Percentiles rank a stretch among this genome's conserved stretches.
Conservation (phyloP, 2,797 vertebrate species). For the Poecilia gillii region DNA sequence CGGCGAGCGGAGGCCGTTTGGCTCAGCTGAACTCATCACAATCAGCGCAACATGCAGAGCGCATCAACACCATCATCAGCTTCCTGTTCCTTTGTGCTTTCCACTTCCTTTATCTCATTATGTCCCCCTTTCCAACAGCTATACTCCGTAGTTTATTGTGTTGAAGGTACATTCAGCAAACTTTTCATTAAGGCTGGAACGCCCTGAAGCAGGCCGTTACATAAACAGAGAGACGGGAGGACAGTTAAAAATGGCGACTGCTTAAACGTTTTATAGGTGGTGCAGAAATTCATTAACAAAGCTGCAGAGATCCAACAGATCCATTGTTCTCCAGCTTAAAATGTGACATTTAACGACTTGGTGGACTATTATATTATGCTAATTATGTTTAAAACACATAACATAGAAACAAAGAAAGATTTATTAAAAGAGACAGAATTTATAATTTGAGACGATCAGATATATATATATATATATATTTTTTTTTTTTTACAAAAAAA, state of each 20-base stretch:
- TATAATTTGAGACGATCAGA: too few relatives aligned
- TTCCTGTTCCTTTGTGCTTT: constrained; percentile 38
- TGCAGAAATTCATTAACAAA: not conserved
- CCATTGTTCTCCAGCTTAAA: too few relatives aligned
- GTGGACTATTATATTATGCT: too few relatives aligned
- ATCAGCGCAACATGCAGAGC: constrained; percentile 37
- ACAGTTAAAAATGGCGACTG: not conserved
- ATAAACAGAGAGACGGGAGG: constrained; percentile 15
- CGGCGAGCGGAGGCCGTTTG: constrained; percentile 58
- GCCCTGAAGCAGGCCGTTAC: constrained; percentile 20
- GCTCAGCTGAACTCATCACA: constrained; percentile 72
- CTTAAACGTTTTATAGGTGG: not conserved
- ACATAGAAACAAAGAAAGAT: too few relatives aligned
- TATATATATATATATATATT: too few relatives aligned
- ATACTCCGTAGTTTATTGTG: constrained; percentile 30
- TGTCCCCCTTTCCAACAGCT: constrained; percentile 21
- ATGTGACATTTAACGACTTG: too few relatives aligned
- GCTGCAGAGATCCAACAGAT: too few relatives aligned
- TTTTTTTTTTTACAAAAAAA: too few relatives aligned
- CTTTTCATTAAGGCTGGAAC: constrained; percentile 26
- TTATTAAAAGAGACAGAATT: too few relatives aligned
- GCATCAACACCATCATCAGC: constrained; percentile 28
- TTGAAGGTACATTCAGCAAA: constrained; percentile 22
- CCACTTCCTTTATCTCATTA: constrained; percentile 29
- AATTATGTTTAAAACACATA: too few relatives aligned